Evolutionary conservation across 53 echinoderm and acorn worm genomes (phyloP).

Genomic region (Arbacia lixula): DNA sequence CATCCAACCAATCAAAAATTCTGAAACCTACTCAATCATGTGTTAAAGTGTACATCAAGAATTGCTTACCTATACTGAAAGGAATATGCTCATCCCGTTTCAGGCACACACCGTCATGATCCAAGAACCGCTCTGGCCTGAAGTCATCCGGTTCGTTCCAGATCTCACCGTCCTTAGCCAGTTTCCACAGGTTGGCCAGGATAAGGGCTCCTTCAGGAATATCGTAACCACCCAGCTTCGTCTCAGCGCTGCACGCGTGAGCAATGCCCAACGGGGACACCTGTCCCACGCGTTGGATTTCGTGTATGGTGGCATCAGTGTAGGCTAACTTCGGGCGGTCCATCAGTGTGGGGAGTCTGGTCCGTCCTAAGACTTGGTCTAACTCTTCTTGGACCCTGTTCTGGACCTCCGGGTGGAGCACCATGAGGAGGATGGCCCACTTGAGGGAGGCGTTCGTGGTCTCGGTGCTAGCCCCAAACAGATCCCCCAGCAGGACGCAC

Average conservation of each 20-base stretch:
- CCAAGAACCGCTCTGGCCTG: slow-evolving; percentile 77
- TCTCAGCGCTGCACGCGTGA: slow-evolving; percentile 65
- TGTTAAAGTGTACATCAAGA: neutral
- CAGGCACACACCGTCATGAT: slow-evolving; percentile 57
- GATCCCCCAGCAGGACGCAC: slow-evolving; percentile 46
- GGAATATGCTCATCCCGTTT: slow-evolving; percentile 73
- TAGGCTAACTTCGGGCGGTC: slow-evolving; percentile 61
- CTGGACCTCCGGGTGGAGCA: slow-evolving; percentile 69
- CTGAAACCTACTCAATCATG: no score
- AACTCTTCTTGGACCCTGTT: slow-evolving; percentile 65
- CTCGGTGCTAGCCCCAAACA: slow-evolving; percentile 71
- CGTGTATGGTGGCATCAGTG: slow-evolving; percentile 71
- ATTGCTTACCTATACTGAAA: slow-evolving; percentile 71
- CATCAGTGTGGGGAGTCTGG: slow-evolving; percentile 62
- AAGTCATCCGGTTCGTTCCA: slow-evolving; percentile 67
- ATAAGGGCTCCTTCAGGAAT: slow-evolving; percentile 66
- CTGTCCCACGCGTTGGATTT: slow-evolving; percentile 63
- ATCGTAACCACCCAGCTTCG: slow-evolving; percentile 48
- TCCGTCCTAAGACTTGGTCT: slow-evolving; percentile 64
- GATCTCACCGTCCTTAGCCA: slow-evolving; percentile 49
- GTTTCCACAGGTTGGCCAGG: slow-evolving; percentile 73
- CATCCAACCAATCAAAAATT: no score
- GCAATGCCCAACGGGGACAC: slow-evolving; percentile 63
- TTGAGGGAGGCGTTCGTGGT: slow-evolving; percentile 66
- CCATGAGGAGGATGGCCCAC: slow-evolving; percentile 73